Percentiles rank a stretch among this genome's conserved stretches.
These are phyloP conservation scores for Ivindomyrus marchei DNA, from an alignment of 2,113 vertebrate species.

Conservation along the genomic window DNA sequence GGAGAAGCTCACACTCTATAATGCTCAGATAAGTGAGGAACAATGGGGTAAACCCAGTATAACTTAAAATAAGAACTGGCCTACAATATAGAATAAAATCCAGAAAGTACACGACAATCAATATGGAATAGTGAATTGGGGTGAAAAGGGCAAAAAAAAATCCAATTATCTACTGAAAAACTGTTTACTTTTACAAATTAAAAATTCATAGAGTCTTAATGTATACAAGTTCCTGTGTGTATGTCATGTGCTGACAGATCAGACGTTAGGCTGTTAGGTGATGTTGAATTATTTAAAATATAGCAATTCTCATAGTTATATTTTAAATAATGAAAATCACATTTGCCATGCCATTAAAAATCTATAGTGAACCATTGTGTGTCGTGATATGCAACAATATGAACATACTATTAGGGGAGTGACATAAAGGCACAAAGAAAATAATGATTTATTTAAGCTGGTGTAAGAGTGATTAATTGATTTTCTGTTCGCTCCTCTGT, in stretches of 20 bases:
- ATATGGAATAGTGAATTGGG: not conserved
- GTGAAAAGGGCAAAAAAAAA: not conserved
- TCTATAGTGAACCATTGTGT: not conserved
- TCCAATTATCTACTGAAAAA: not conserved
- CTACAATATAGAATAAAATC: not conserved
- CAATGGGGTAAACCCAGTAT: not conserved
- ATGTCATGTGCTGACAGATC: not conserved
- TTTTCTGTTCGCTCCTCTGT: not conserved
- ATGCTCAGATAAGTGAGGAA: not conserved
- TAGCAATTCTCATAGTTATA: not conserved
- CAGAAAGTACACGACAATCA: not conserved
- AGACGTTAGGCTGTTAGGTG: constrained; percentile 1
- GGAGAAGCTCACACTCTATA: not conserved
- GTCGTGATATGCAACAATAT: not conserved
- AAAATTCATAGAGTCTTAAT: not conserved
- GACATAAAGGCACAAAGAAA: not conserved
- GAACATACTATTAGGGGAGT: not conserved
- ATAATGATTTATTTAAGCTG: not conserved
- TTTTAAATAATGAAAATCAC: not conserved
- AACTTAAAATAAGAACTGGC: not conserved
- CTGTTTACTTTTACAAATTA: constrained; percentile 6
- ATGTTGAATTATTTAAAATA: constrained; percentile 2
- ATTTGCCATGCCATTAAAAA: not conserved
- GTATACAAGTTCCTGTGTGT: not conserved
- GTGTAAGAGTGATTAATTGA: not conserved